These are phyloP conservation scores for Sebastes paucispinis DNA, from an alignment of 2,797 vertebrate species.

Conservation along the genomic window DNA sequence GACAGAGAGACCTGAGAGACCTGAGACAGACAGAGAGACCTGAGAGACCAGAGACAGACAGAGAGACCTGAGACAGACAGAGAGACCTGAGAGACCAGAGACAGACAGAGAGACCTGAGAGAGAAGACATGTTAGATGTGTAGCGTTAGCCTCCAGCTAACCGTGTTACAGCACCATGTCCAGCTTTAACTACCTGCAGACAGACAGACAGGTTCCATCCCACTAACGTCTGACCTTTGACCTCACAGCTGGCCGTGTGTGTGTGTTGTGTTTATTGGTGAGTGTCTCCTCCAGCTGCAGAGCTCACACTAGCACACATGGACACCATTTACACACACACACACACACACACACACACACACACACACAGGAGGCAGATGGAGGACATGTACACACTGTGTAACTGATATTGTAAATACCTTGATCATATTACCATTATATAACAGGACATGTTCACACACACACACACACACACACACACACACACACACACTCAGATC, in stretches of 20 bases:
- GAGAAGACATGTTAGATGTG: too few species aligned
- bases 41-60: too few species aligned
- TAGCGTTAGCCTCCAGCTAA: too few species aligned
- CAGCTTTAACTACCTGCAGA: neutral
- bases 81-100: too few species aligned
- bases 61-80: too few species aligned
- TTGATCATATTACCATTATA: slow-evolving; percentile 34
- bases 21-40: too few species aligned
- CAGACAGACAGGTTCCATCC: slow-evolving; percentile 12
- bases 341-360: slow-evolving; percentile 22
- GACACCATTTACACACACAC: slow-evolving; percentile 31
- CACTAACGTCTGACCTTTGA: slow-evolving; percentile 24
- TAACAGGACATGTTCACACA: slow-evolving; percentile 12
- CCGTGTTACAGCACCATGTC: neutral
- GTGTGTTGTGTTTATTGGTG: slow-evolving; percentile 12
- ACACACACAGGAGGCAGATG: slow-evolving; percentile 23
- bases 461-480: neutral
- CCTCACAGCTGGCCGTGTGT: slow-evolving; percentile 31
- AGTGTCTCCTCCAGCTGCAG: slow-evolving; percentile 30
- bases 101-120: too few species aligned
- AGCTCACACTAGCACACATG: slow-evolving; percentile 16
- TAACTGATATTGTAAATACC: slow-evolving; percentile 48
- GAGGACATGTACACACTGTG: slow-evolving; percentile 30
- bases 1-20: too few species aligned
- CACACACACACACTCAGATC: neutral